phyloP scores from a whole-genome alignment of 2,113 vertebrate species.

The Acanthochromis polyacanthus region DNA sequence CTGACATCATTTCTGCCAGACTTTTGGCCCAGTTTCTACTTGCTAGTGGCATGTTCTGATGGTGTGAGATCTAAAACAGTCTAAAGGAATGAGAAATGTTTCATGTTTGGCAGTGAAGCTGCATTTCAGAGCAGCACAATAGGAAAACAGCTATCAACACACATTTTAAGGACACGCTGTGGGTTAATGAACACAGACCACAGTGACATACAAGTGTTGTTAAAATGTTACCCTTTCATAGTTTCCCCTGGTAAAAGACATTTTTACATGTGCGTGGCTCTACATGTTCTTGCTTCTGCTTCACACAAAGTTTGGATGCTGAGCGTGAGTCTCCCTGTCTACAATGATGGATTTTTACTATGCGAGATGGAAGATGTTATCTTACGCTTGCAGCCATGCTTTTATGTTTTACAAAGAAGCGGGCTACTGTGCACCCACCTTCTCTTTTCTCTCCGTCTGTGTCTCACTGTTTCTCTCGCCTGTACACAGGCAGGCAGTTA shows the following conservation, averaged over 20 bases:
- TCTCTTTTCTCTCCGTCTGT: constrained; percentile 47
- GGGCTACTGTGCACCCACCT: constrained; percentile 67
- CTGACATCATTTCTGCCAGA: constrained; percentile 64
- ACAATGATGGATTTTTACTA: constrained; percentile 45
- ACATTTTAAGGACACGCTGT: background rate
- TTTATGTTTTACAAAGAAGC: constrained; percentile 70
- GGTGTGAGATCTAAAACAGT: constrained; percentile 28
- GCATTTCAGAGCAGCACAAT: background rate
- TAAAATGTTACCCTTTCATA: background rate
- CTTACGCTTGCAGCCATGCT: constrained; percentile 61
- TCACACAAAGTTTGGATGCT: constrained; percentile 7
- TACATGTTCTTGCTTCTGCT: background rate
- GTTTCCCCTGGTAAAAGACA: background rate
- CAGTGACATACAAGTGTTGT: background rate
- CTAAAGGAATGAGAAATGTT: background rate
- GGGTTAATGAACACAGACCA: background rate
- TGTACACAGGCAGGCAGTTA: constrained; percentile 68
- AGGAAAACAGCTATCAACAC: background rate
- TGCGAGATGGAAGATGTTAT: constrained; percentile 56
- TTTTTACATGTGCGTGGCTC: background rate
- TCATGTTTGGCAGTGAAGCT: background rate
- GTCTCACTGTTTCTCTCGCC: constrained; percentile 55
- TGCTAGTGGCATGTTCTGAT: background rate
- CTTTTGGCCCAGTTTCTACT: constrained; percentile 44
- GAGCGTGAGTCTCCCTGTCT: constrained; percentile 20